Evolutionary conservation across 2,113 vertebrate species (phyloP).

Genomic region (Epinephelus fuscoguttatus): DNA sequence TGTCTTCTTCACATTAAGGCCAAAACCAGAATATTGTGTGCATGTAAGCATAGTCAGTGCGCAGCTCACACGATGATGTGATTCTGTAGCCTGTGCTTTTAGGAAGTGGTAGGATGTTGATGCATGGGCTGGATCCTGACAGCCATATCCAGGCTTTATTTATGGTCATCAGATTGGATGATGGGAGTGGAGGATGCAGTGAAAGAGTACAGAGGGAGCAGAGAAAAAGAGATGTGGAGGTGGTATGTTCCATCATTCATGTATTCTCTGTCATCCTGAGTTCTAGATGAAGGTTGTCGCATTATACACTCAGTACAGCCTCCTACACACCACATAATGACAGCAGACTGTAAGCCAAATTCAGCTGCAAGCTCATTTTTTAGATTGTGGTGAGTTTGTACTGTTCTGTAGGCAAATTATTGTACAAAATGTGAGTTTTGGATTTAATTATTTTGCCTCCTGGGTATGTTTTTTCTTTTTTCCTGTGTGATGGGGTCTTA

Average conservation of each 20-base stretch:
- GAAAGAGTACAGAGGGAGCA: neutral
- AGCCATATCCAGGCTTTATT: conserved; percentile 34
- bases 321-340: neutral
- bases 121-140: conserved; percentile 12
- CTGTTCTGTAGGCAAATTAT: neutral
- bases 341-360: neutral
- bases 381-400: neutral
- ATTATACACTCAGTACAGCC: conserved; percentile 27
- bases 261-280: conserved; percentile 29
- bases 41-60: neutral
- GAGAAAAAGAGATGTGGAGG: neutral
- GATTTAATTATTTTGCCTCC: no score
- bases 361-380: neutral
- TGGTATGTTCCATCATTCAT: conserved; percentile 21
- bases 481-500: neutral
- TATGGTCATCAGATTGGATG: conserved; percentile 3
- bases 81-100: conserved; percentile 9
- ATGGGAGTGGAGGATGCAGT: neutral
- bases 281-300: conserved; percentile 37
- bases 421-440: no score
- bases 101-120: conserved; percentile 20
- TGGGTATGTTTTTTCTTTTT: no score
- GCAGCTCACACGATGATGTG: neutral
- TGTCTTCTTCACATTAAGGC: no score
- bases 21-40: no score